Evolutionary conservation across 2,888 invertebrate genomes (phyloP).

Genomic region (Cryptocephalus primarius): DNA sequence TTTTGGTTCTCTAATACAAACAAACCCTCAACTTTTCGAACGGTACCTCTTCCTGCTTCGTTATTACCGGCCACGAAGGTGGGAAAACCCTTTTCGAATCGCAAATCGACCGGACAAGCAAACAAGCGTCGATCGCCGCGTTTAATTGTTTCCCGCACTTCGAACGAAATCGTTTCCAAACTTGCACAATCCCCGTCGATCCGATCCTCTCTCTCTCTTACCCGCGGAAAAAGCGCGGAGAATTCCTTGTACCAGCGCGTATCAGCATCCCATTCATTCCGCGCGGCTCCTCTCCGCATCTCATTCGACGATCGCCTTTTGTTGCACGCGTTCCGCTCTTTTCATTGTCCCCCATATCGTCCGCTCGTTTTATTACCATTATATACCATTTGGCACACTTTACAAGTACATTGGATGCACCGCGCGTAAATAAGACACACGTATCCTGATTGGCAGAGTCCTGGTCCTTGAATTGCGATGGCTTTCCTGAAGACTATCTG

Average conservation of each 20-base stretch:
- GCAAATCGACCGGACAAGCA: too few species aligned
- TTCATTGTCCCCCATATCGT: not conserved
- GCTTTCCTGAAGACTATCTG: slow-evolving; percentile 9
- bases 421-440: not conserved
- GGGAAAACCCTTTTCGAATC: too few species aligned
- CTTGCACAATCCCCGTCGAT: too few species aligned
- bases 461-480: slow-evolving; percentile 2
- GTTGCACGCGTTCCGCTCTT: slow-evolving; percentile 4
- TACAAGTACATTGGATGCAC: not conserved
- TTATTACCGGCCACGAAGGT: too few species aligned
- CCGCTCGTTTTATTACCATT: slow-evolving; percentile 2
- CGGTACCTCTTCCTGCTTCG: too few species aligned
- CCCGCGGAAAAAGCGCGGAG: too few species aligned
- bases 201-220: too few species aligned
- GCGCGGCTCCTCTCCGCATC: not conserved
- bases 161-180: too few species aligned
- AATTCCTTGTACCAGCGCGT: slow-evolving; percentile 5
- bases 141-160: not conserved
- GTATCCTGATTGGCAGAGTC: not conserved
- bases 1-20: too few species aligned
- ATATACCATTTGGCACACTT: not conserved
- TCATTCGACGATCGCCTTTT: slow-evolving; percentile 5
- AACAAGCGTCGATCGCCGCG: not conserved
- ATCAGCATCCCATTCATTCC: slow-evolving; percentile 5
- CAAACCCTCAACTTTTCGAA: too few species aligned